phyloP scores from a whole-genome alignment of 2,113 vertebrate genomes.

The Emydura subglobosa region DNA sequence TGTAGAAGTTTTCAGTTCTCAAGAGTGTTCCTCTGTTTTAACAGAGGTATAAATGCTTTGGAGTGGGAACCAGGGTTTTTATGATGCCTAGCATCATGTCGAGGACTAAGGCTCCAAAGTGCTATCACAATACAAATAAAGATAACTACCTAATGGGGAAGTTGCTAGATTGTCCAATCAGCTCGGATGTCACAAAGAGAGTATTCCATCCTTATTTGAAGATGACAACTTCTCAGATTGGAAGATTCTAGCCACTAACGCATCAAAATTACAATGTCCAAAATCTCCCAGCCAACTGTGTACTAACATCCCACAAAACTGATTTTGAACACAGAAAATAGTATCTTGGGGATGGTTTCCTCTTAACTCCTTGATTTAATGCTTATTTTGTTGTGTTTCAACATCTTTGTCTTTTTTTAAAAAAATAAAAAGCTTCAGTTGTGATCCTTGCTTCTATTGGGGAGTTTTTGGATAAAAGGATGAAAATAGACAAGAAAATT shows the following conservation, averaged over 20 bases:
- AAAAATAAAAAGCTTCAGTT: not conserved
- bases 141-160: not conserved
- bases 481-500: not conserved
- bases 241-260: no score
- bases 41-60: not conserved
- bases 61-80: not conserved
- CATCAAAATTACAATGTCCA: not conserved
- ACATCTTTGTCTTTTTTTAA: not conserved
- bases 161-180: not conserved
- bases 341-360: not conserved
- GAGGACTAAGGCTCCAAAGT: not conserved
- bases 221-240: no score
- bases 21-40: not conserved
- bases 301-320: not conserved
- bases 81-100: no score
- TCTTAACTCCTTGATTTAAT: not conserved
- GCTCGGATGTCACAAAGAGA: not conserved
- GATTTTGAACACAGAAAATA: not conserved
- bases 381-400: not conserved
- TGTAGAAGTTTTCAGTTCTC: not conserved
- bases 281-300: not conserved
- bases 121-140: not conserved
- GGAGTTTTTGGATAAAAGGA: slow-evolving; percentile 4
- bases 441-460: not conserved
- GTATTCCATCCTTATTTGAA: no score